These are phyloP conservation scores for Anser brachyrhynchus DNA, from an alignment of 2,113 vertebrate species.

Conservation along the genomic window DNA sequence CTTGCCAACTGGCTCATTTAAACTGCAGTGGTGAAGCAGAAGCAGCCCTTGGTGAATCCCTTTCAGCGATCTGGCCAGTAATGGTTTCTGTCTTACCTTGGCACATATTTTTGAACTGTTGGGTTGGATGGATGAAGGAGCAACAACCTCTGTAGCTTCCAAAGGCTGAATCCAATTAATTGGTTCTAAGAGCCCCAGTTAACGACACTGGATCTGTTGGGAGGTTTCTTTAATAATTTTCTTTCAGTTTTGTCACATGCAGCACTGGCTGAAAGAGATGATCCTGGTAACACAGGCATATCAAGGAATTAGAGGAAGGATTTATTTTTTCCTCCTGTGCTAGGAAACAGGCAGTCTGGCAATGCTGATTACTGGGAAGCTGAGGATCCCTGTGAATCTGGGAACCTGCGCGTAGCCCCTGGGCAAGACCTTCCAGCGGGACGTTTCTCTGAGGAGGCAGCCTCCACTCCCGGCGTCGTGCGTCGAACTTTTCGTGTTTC, in stretches of 20 bases:
- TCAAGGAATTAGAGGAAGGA: neutral
- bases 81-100: neutral
- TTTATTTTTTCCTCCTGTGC: neutral
- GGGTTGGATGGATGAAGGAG: neutral
- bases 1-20: neutral
- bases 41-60: neutral
- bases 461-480: rapidly evolving
- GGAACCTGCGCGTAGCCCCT: neutral
- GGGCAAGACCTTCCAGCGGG: neutral
- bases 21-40: rapidly evolving
- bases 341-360: too few species aligned
- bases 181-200: neutral
- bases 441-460: too few species aligned
- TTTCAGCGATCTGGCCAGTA: neutral
- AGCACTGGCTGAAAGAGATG: neutral
- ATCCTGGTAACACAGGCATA: rapidly evolving
- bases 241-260: neutral
- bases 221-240: neutral
- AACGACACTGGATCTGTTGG: neutral
- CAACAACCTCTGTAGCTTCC: neutral
- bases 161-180: neutral
- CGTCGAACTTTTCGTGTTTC: rapidly evolving
- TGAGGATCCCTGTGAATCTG: neutral
- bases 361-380: rapidly evolving
- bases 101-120: neutral